Evolutionary conservation across 2,113 vertebrate genomes (phyloP).

Genomic region (Spea multiplicata): DNA sequence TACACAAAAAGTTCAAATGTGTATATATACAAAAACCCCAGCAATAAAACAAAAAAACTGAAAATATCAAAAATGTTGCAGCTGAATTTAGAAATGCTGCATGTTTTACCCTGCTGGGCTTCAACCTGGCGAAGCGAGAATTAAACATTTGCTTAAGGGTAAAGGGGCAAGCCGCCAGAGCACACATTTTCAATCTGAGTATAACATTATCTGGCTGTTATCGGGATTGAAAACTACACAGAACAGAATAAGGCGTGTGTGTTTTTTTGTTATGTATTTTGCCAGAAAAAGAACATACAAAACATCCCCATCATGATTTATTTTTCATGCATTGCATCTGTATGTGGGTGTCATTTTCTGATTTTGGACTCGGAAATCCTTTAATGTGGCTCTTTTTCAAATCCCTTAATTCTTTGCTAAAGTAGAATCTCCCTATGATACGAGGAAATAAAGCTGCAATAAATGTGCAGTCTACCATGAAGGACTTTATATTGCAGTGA

Average conservation of each 20-base stretch:
- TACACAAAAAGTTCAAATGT: no score
- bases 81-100: no score
- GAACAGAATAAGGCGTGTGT: background rate
- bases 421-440: background rate
- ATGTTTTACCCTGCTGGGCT: no score
- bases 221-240: background rate
- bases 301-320: no score
- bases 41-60: no score
- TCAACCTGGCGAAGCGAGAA: background rate
- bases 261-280: no score
- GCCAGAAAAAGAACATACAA: no score
- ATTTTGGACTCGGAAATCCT: background rate
- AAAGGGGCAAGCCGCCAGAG: background rate
- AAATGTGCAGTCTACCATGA: slow-evolving; percentile 31
- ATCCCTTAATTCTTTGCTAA: background rate
- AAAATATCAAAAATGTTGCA: no score
- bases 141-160: background rate
- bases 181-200: background rate
- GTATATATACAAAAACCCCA: no score
- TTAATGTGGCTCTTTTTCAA: background rate
- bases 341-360: no score
- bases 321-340: no score
- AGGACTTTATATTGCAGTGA: slow-evolving; percentile 15
- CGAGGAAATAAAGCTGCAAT: slow-evolving; percentile 8
- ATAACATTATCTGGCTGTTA: background rate